Evolutionary conservation across 1,140 invertebrate species (phyloP).

Genomic region (Caerostris darwini): DNA sequence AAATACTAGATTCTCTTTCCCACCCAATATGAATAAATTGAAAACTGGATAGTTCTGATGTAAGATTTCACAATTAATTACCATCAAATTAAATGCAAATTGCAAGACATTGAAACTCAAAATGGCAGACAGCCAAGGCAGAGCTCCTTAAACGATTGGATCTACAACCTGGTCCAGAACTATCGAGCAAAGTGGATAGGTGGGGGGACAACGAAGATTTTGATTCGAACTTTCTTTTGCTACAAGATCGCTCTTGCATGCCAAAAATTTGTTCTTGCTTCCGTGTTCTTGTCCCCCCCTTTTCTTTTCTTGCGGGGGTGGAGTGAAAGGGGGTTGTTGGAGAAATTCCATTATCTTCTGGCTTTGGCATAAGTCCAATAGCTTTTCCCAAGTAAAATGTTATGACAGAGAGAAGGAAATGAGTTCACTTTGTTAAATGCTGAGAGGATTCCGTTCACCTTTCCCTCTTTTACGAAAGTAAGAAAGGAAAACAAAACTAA

Average conservation of each 20-base stretch:
- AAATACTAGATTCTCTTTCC: neutral
- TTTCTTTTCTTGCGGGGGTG: neutral
- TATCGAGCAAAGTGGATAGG: neutral
- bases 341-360: slow-evolving; percentile 44
- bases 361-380: slow-evolving; percentile 19
- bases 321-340: neutral
- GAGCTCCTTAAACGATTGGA: neutral
- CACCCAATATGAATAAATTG: neutral
- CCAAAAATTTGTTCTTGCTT: slow-evolving; percentile 29
- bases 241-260: neutral
- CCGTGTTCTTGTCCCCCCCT: neutral
- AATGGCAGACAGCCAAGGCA: neutral
- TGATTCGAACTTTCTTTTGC: neutral
- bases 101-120: neutral
- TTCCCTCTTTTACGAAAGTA: too few species aligned
- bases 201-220: neutral
- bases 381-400: neutral
- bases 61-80: neutral
- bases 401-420: slow-evolving; percentile 42
- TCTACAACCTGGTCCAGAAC: neutral
- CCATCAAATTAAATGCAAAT: neutral
- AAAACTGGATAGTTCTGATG: neutral
- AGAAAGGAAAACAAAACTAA: too few species aligned
- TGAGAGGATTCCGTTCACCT: neutral
- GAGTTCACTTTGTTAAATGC: slow-evolving; percentile 4